Evolutionary conservation across 2,888 invertebrate species (phyloP), one percentile per base, ranked within the genome.

Genomic region (Drosophila algonquin): DNA sequence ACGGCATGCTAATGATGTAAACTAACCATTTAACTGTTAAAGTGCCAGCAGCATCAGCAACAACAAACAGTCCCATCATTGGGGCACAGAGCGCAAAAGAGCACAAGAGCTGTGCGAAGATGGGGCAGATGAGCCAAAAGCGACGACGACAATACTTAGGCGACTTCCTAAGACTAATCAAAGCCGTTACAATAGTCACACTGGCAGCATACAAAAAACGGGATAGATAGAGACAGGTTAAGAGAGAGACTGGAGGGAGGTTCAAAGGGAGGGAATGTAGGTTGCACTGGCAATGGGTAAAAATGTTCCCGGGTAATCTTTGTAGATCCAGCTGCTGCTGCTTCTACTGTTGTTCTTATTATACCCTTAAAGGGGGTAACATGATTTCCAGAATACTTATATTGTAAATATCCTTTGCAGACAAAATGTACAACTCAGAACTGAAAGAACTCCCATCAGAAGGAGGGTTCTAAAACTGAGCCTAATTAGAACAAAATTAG

Each of bases 1-100:
- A 53, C 64, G 68, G 67, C 64, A 89, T 89, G 81, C 81, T 86
- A 89, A 89, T 89, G 88, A 89, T 89, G 87, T 80, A 86, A 86
- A 83, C 77, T 74, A 86, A 75, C 50, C 81, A 77, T 88, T 86
- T 88, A 89, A 89, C 89, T 79, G 85, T 85, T 85, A 80, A 84
- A 71, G 68, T 65, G 78, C 86, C 89, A 79, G 74, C 73, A 89
- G 89, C 76, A 57, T 46, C 50, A 57, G 35, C 51, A 18, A 14
- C 47, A 71, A 61, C 63, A 55, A 75, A 35, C 16, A 52, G 73
- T 63, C 67, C 58, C 79, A 73, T 55, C 78, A 70, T 54, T 57
- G 64, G 59, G 30, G 73, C 63, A 73, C 69, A 59, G 44, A 67
- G 75, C 45, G 12, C 35, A 12, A 51, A 40, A 60, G 52, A 35